Conservation (phyloP, 1,140 invertebrate species). For the Brachionus angularis region DNA sequence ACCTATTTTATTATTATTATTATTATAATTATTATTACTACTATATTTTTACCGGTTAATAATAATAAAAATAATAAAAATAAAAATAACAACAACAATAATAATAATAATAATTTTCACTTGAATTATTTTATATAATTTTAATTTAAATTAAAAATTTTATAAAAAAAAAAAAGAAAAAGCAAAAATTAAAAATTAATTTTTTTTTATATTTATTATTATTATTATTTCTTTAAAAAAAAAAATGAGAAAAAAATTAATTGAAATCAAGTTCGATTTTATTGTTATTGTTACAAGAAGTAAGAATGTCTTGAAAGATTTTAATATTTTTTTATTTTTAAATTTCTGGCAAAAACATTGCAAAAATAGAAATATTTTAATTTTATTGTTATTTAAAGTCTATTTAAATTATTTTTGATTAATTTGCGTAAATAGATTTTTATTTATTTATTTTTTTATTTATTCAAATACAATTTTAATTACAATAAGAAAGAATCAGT, state of each 20-base stretch:
- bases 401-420: constrained; percentile 36
- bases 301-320: no score
- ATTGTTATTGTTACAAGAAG: no score
- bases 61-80: background rate
- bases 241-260: no score
- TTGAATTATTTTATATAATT: constrained; percentile 40
- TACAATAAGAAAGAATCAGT: background rate
- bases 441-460: no score
- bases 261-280: no score
- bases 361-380: no score
- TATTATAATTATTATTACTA: background rate
- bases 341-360: background rate
- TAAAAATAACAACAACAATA: constrained; percentile 10
- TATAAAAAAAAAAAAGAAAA: background rate
- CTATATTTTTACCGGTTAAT: background rate
- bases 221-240: no score
- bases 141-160: no score
- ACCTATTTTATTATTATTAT: background rate
- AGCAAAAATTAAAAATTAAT: constrained; percentile 29
- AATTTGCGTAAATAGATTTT: constrained; percentile 23
- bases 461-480: background rate
- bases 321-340: constrained; percentile 1
- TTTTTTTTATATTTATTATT: constrained; percentile 2
- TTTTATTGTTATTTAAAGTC: background rate
- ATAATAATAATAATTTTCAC: constrained; percentile 40